Conservation (phyloP, 2,888 invertebrate species). For the Cylindroiulus punctatus region DNA sequence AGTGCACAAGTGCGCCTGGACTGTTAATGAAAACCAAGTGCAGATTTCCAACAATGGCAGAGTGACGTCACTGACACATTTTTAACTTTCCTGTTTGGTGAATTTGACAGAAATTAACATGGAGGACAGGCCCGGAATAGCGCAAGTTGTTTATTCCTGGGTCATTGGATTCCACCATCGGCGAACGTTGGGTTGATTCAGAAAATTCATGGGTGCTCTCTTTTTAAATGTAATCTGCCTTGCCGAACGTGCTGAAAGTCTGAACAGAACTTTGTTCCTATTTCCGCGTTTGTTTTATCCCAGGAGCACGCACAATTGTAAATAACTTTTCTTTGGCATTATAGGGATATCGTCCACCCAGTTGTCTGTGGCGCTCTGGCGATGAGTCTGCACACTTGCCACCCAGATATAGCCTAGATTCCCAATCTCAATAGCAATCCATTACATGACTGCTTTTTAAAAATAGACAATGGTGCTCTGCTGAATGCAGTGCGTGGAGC, state of each 20-base stretch:
- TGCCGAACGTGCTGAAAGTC: background rate
- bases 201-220: background rate
- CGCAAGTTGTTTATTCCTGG: background rate
- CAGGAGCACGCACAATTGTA: constrained; percentile 18
- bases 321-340: background rate
- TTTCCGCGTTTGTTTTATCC: background rate
- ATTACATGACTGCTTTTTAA: background rate
- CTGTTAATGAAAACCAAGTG: background rate
- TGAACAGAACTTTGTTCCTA: background rate
- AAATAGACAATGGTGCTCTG: background rate
- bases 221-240: background rate
- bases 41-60: background rate
- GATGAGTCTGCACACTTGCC: constrained; percentile 10
- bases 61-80: background rate
- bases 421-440: background rate
- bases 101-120: background rate
- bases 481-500: background rate
- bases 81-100: background rate
- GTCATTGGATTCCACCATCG: background rate
- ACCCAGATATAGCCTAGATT: background rate
- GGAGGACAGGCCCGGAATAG: background rate
- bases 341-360: background rate
- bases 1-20: background rate
- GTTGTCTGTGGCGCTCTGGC: background rate
- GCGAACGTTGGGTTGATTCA: background rate